phyloP scores from a whole-genome alignment of 2,888 invertebrate genomes.

The Cheilosia urbana region DNA sequence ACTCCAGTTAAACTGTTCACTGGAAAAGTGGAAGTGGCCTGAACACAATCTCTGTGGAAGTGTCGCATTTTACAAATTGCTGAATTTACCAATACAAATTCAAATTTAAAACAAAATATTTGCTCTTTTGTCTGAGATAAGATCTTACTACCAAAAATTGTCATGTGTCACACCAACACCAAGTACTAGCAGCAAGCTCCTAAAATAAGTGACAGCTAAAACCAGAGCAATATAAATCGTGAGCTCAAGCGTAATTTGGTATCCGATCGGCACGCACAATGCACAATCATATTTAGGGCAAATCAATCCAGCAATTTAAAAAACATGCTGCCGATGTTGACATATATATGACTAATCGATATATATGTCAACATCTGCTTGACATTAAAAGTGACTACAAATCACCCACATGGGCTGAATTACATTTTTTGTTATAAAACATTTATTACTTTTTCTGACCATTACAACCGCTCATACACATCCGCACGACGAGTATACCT shows the following conservation, averaged over 20 bases:
- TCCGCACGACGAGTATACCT: constrained; percentile 63
- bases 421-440: constrained; percentile 26
- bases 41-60: too few relatives aligned
- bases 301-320: constrained; percentile 10
- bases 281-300: neutral
- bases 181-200: too few relatives aligned
- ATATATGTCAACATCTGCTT: constrained; percentile 18
- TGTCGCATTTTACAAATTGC: too few relatives aligned
- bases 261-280: neutral
- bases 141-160: too few relatives aligned
- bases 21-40: too few relatives aligned
- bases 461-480: constrained; percentile 20
- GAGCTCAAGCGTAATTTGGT: too few relatives aligned
- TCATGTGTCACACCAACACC: too few relatives aligned
- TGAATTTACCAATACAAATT: too few relatives aligned
- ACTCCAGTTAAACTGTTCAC: too few relatives aligned
- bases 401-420: constrained; percentile 34
- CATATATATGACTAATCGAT: constrained; percentile 21
- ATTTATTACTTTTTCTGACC: constrained; percentile 19
- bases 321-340: too few relatives aligned
- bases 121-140: too few relatives aligned
- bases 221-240: neutral
- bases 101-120: too few relatives aligned
- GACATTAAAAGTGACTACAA: constrained; percentile 41
- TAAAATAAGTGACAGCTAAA: neutral